Base-by-base conservation (phyloP, 2,888 invertebrate species). In the Epiblema foenella region DNA sequence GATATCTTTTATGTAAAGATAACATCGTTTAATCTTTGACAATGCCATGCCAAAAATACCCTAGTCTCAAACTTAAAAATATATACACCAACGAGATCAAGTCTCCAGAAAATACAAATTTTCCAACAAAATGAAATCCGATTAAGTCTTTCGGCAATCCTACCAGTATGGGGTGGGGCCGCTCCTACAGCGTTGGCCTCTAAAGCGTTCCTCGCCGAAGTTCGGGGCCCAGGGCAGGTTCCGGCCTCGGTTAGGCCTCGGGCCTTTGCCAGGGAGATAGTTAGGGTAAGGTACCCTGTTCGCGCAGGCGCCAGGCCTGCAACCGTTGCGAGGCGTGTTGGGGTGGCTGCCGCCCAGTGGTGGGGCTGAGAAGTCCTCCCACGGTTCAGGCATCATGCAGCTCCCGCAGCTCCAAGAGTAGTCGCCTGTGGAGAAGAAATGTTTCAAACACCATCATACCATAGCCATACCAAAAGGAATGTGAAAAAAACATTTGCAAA, bases 101-200 rank as follows among this genome's bases (percentile, higher is more conserved):
- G 65, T 20, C 65, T 46, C 46, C 20, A 29, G 57, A 63, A 59
- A 65, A 58, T 69, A 57, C 49, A 69, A 69, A 39, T 63, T 69
- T 63, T 66, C 57, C 46, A 57, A 51, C 58, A 58, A 54, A 59
- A 46, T 65, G 24, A 51, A 66, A 59, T 56, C 65, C 69, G 24
- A 2, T 52, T 24, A 52, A 46, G 33, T 15, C 0, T 33, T 33
- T 12, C 0, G 10, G 9, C 24, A 52, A 66, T 37, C 56, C 80
- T 89, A 93, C 91, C 93, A 93, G 81, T 93, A 93, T 2, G 91
- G 92, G 11, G 88, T 79, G 0, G 89, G 87, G 0, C 86, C 91
- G 70, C 85, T 92, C 76, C 93, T 84, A 75, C 85, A 88, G 33
- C 91, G 76, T 71, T 89, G 91, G 0, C 89, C 91, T 75, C 92